phyloP scores from a whole-genome alignment of 2,113 vertebrate species.

The Telmatochromis sp. region DNA sequence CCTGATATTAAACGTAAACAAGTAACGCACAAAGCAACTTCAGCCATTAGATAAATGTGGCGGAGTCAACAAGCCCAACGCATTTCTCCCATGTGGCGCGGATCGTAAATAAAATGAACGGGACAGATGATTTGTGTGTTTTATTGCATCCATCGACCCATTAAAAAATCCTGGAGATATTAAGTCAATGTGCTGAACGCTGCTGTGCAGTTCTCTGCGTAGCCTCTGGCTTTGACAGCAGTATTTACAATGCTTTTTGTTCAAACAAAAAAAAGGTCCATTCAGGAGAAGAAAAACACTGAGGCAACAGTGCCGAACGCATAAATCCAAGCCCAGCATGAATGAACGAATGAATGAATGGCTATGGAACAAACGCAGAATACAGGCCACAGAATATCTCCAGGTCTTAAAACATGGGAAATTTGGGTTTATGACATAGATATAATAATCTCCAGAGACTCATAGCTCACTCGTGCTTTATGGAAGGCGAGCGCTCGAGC shows the following conservation, averaged over 20 bases:
- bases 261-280: slow-evolving; percentile 26
- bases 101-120: neutral
- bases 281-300: slow-evolving; percentile 36
- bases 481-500: neutral
- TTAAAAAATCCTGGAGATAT: neutral
- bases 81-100: neutral
- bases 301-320: neutral
- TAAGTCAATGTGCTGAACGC: neutral
- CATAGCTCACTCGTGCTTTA: slow-evolving; percentile 28
- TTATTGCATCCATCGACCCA: neutral
- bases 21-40: neutral
- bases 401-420: slow-evolving; percentile 23
- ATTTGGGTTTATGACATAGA: slow-evolving; percentile 36
- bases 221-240: slow-evolving; percentile 10
- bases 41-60: neutral
- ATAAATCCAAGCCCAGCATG: slow-evolving; percentile 37
- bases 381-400: slow-evolving; percentile 28
- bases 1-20: neutral
- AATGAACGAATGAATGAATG: neutral
- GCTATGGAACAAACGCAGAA: slow-evolving; percentile 10
- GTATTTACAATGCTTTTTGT: slow-evolving; percentile 23
- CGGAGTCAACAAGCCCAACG: rapidly evolving
- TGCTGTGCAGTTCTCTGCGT: neutral
- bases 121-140: neutral
- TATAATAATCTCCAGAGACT: slow-evolving; percentile 45